Conservation (phyloP, 1,140 invertebrate species). For the Meteorus sp. region DNA sequence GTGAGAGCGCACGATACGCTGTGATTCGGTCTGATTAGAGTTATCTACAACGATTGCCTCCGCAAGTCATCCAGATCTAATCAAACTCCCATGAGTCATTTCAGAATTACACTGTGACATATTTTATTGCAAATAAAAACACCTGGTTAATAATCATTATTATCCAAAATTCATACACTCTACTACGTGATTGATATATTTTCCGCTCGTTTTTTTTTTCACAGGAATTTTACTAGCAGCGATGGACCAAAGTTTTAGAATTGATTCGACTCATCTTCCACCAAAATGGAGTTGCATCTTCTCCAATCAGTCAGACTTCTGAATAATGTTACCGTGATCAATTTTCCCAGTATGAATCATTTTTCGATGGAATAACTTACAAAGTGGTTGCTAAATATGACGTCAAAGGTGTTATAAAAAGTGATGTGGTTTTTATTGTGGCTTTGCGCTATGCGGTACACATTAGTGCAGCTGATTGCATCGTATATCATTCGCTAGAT, state of each 20-base stretch:
- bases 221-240: no score
- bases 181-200: no score
- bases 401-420: slow-evolving; percentile 41
- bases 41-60: slow-evolving; percentile 52
- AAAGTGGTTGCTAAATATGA: not conserved
- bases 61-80: slow-evolving; percentile 21
- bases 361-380: no score
- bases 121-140: not conserved
- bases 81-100: slow-evolving; percentile 17
- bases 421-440: slow-evolving; percentile 49
- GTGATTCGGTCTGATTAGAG: slow-evolving; percentile 56
- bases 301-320: no score
- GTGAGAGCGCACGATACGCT: slow-evolving; percentile 43
- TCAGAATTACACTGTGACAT: slow-evolving; percentile 41
- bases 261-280: no score
- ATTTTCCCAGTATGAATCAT: no score
- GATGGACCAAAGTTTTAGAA: no score
- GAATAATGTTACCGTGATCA: no score
- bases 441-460: slow-evolving; percentile 41
- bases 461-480: slow-evolving; percentile 57
- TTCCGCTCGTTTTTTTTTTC: no score
- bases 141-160: no score
- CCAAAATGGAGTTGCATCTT: no score
- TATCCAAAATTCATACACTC: no score
- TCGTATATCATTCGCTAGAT: slow-evolving; percentile 51